Evolutionary conservation across 2,888 invertebrate species (phyloP).

Genomic region (Panzeria rudis): DNA sequence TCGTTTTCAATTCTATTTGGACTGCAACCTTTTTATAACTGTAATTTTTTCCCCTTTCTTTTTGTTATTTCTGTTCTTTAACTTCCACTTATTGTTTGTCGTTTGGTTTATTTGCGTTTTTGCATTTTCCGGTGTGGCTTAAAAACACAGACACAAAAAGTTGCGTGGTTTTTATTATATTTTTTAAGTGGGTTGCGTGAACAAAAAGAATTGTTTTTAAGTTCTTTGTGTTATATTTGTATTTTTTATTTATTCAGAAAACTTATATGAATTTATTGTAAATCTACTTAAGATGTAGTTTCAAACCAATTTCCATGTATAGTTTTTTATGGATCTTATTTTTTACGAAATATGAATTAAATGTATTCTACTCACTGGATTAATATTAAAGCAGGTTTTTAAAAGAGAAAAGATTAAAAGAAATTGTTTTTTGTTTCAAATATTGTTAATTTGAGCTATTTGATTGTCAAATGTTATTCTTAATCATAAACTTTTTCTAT

Average conservation of each 20-base stretch:
- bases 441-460: too few relatives aligned
- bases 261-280: constrained; percentile 66
- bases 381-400: background rate
- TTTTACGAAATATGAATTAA: constrained; percentile 34
- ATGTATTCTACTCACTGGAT: constrained; percentile 6
- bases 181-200: background rate
- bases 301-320: constrained; percentile 28
- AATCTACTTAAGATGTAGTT: constrained; percentile 68
- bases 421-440: background rate
- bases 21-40: constrained; percentile 40
- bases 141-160: constrained; percentile 19
- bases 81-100: constrained; percentile 60
- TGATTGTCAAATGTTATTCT: too few relatives aligned
- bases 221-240: constrained; percentile 37
- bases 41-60: constrained; percentile 34
- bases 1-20: constrained; percentile 68
- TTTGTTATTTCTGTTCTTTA: constrained; percentile 21
- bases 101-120: constrained; percentile 49
- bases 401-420: background rate
- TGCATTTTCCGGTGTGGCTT: constrained; percentile 30
- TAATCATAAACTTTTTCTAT: too few relatives aligned
- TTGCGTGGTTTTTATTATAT: constrained; percentile 16
- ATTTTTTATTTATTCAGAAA: background rate
- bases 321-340: constrained; percentile 21
- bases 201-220: constrained; percentile 26